Evolutionary conservation across 2,797 vertebrate genomes (phyloP).

Genomic region (Accipiter badius): DNA sequence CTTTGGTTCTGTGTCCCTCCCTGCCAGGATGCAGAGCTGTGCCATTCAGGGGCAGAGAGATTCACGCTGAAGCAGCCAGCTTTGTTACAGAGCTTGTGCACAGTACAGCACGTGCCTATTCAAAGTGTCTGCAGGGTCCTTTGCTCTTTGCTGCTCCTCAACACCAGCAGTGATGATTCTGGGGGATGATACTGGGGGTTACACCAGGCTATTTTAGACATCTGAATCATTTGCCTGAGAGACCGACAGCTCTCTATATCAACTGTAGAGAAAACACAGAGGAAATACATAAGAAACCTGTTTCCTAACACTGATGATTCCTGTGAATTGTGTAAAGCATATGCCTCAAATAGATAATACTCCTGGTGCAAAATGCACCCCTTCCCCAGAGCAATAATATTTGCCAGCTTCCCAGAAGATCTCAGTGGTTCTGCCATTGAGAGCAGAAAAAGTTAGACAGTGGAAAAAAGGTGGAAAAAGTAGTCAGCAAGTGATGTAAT

Average conservation of each 20-base stretch:
- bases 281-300: neutral
- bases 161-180: neutral
- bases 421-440: neutral
- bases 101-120: fast-evolving
- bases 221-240: neutral
- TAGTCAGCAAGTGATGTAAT: neutral
- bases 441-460: neutral
- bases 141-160: neutral
- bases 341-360: neutral
- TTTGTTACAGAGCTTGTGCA: neutral
- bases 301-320: neutral
- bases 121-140: neutral
- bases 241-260: neutral
- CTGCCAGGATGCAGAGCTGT: neutral
- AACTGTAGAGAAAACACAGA: neutral
- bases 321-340: neutral
- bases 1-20: neutral
- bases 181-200: neutral
- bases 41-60: too few species aligned
- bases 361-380: neutral
- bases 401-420: neutral
- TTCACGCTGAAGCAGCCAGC: neutral
- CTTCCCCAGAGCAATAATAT: neutral
- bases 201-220: neutral
- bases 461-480: neutral